Evolutionary conservation across 2,113 vertebrate genomes (phyloP).

Genomic region (Lontra canadensis): DNA sequence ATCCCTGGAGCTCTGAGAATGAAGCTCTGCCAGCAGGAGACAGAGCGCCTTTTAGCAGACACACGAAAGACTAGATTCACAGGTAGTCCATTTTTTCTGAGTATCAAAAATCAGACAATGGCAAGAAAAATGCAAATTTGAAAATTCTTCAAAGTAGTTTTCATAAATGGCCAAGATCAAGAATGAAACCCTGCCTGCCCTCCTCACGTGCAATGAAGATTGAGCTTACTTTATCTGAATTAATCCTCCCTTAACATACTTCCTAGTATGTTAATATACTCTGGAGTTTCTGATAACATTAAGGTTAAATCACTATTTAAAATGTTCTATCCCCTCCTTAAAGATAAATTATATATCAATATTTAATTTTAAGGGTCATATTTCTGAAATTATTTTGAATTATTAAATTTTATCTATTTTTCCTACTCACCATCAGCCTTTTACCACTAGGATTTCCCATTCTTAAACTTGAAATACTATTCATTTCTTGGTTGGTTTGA

Average conservation of each 20-base stretch:
- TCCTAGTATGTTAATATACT: neutral
- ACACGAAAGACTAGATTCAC: neutral
- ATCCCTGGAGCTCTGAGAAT: neutral
- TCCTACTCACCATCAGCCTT: neutral
- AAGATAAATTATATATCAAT: neutral
- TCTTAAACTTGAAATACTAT: neutral
- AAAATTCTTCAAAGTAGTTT: neutral
- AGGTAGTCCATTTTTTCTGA: neutral
- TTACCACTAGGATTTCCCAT: neutral
- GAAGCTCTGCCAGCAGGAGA: neutral
- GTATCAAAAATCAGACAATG: neutral
- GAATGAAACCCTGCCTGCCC: neutral
- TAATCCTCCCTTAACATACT: neutral
- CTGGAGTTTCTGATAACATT: neutral
- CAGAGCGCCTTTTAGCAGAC: neutral
- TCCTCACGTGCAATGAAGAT: neutral
- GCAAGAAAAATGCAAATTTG: neutral
- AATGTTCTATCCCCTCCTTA: neutral
- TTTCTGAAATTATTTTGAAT: neutral
- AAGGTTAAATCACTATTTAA: neutral
- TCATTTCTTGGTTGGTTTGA: neutral
- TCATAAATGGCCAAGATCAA: neutral
- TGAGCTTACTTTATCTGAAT: neutral
- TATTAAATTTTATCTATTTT: neutral
- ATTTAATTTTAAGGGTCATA: neutral